phyloP scores from a whole-genome alignment of 2,797 vertebrate genomes.

The Aotus griseimembra region DNA sequence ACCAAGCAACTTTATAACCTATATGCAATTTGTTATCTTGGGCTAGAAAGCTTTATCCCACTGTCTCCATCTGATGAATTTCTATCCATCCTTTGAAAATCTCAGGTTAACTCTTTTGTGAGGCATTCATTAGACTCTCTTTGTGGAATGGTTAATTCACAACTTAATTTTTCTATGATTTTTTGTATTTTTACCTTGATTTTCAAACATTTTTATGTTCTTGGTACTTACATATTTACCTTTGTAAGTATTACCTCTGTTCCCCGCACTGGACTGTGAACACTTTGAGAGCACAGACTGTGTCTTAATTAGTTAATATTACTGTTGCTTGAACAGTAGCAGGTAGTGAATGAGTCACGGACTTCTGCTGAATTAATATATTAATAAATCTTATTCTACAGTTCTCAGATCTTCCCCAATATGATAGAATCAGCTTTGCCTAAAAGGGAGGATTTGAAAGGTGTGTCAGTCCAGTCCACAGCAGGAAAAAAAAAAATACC shows the following conservation, averaged over 20 bases:
- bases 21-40: not conserved
- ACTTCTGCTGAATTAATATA: conserved; percentile 34
- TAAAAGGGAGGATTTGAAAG: conserved; percentile 15
- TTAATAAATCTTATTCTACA: not conserved
- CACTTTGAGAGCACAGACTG: not conserved
- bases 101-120: not conserved
- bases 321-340: not conserved
- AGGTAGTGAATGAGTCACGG: not conserved
- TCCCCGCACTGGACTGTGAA: too few relatives aligned
- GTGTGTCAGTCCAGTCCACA: not conserved
- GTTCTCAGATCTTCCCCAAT: not conserved
- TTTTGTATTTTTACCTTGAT: not conserved
- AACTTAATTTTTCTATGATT: not conserved
- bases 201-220: not conserved
- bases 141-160: not conserved
- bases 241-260: not conserved
- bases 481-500: not conserved
- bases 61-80: not conserved
- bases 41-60: not conserved
- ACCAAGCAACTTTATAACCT: not conserved
- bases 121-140: not conserved
- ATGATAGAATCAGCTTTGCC: not conserved
- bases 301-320: not conserved
- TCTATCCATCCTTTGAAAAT: not conserved
- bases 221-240: not conserved